A percentile compares a stretch with the other conserved stretches of the same genome.
These are phyloP conservation scores for Falco punctatus DNA, from an alignment of 2,113 vertebrate species.

Conservation along the genomic window DNA sequence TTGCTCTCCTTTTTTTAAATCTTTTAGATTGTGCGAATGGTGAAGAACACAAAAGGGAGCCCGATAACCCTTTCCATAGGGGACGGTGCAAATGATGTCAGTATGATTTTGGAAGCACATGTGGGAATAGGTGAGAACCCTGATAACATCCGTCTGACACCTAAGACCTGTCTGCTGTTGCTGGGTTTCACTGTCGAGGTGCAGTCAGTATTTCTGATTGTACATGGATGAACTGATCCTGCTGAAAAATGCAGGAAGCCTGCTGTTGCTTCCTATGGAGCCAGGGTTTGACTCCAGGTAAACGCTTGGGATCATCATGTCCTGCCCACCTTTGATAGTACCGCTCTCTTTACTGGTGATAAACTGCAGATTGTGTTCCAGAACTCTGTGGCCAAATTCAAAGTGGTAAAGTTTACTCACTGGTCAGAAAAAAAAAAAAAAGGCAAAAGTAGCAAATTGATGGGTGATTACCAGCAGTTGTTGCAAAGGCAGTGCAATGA, in stretches of 20 bases:
- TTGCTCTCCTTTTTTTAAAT: neutral
- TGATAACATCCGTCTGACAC: accelerated
- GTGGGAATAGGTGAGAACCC: conserved; percentile 92
- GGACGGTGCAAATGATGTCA: conserved; percentile 97
- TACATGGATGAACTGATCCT: neutral
- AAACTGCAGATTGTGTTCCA: neutral
- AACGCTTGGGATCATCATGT: neutral
- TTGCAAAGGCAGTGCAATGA: neutral
- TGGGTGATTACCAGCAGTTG: neutral
- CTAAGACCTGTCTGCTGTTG: neutral
- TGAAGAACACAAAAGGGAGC: conserved; percentile 93
- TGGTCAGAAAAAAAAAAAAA: neutral
- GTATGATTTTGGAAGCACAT: conserved; percentile 98
- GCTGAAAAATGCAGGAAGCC: neutral
- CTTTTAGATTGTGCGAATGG: conserved; percentile 93
- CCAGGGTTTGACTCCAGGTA: neutral
- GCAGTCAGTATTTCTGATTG: neutral
- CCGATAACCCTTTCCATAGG: conserved; percentile 95
- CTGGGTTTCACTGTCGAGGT: neutral
- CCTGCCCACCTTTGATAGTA: neutral
- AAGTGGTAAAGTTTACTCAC: neutral
- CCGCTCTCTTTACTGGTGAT: neutral
- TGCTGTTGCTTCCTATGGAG: neutral
- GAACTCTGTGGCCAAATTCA: neutral
- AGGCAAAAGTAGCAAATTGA: neutral